Percentiles rank a stretch among this genome's conserved stretches.
Evolutionary conservation across 2,888 invertebrate species (phyloP).

Genomic region (Euspilapteryx auroguttella): DNA sequence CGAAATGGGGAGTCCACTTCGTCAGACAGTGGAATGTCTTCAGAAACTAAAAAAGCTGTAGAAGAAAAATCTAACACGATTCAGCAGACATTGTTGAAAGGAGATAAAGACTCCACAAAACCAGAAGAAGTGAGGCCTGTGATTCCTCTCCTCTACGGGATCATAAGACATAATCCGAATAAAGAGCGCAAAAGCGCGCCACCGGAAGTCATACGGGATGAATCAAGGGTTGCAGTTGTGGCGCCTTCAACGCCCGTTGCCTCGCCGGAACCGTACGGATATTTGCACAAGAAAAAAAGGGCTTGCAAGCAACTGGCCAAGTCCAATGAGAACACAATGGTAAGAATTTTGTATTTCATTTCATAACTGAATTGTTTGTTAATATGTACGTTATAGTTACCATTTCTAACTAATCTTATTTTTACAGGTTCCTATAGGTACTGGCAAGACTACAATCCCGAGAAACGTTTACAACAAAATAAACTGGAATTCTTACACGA

Average conservation of each 20-base stretch:
- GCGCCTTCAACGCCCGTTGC: too few relatives aligned
- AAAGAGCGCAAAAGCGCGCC: too few relatives aligned
- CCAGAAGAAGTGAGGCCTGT: not conserved
- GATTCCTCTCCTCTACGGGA: not conserved
- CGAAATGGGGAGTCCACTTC: not conserved
- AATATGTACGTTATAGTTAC: too few relatives aligned
- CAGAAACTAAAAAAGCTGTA: too few relatives aligned
- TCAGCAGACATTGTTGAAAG: too few relatives aligned
- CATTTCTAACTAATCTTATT: too few relatives aligned
- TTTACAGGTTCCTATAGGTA: constrained; percentile 11
- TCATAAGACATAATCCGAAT: constrained; percentile 1
- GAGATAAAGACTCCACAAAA: too few relatives aligned
- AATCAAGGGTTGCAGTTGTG: too few relatives aligned
- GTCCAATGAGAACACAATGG: not conserved
- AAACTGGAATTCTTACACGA: constrained; percentile 13
- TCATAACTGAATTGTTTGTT: too few relatives aligned
- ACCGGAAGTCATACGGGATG: too few relatives aligned
- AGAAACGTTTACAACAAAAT: constrained; percentile 10
- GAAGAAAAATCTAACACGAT: too few relatives aligned
- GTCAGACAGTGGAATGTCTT: constrained; percentile 1
- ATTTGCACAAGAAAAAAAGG: constrained; percentile 1
- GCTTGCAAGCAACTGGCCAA: too few relatives aligned
- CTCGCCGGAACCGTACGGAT: not conserved
- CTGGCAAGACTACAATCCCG: constrained; percentile 10
- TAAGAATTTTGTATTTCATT: not conserved